Evolutionary conservation across 2,888 invertebrate genomes (phyloP).

Genomic region (Zeuzera pyrina): DNA sequence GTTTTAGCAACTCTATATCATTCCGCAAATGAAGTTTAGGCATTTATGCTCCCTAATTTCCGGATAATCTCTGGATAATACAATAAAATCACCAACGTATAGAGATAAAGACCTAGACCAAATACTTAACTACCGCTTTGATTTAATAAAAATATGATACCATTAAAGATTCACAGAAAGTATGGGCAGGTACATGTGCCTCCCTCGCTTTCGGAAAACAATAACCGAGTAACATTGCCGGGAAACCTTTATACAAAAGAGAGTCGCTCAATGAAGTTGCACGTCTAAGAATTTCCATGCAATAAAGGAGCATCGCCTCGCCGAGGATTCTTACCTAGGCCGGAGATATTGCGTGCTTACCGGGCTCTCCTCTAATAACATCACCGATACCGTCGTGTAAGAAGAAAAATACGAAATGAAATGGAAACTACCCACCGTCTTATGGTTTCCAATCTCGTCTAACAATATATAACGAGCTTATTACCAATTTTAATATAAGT

Average conservation of each 20-base stretch:
- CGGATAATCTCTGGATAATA: no score
- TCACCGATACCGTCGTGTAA: slow-evolving; percentile 59
- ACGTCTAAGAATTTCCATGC: slow-evolving; percentile 69
- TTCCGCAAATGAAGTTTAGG: no score
- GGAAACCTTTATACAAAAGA: slow-evolving; percentile 64
- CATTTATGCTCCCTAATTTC: no score
- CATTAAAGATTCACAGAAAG: slow-evolving; percentile 51
- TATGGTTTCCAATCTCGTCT: slow-evolving; percentile 54
- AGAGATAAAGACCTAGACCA: no score
- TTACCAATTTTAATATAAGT: neutral
- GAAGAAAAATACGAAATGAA: slow-evolving; percentile 63
- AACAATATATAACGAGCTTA: slow-evolving; percentile 25
- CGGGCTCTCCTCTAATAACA: slow-evolving; percentile 66
- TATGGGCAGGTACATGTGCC: slow-evolving; percentile 52
- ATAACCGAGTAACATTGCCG: slow-evolving; percentile 59
- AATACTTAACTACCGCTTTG: no score
- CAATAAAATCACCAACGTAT: no score
- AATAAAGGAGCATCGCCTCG: slow-evolving; percentile 55
- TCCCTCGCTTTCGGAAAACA: slow-evolving; percentile 68
- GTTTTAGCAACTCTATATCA: no score
- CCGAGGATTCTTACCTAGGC: slow-evolving; percentile 34
- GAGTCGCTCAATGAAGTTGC: slow-evolving; percentile 67
- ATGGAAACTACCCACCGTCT: slow-evolving; percentile 52
- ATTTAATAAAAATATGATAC: slow-evolving; percentile 59
- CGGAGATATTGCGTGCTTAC: slow-evolving; percentile 69